phyloP scores from a whole-genome alignment of 1,140 invertebrate genomes.

The Araneus ventricosus region DNA sequence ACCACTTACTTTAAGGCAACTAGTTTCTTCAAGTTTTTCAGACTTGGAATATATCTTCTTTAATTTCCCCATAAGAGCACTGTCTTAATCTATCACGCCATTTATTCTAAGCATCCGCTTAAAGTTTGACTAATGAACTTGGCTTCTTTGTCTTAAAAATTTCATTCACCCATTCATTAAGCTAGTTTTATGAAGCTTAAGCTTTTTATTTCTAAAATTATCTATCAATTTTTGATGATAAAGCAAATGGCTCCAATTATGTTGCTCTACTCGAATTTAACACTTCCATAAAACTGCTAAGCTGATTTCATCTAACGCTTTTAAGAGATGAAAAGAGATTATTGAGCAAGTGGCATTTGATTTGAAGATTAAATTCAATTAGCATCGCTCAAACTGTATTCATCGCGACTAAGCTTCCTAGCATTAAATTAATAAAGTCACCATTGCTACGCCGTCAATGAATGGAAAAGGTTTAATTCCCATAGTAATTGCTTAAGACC shows the following conservation, averaged over 20 bases:
- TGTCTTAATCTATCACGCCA: neutral
- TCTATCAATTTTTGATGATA: too few relatives aligned
- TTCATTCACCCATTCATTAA: neutral
- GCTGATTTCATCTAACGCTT: neutral
- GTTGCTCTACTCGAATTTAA: neutral
- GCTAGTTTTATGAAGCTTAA: neutral
- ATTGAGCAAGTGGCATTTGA: neutral
- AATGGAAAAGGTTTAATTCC: neutral
- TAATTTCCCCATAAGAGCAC: neutral
- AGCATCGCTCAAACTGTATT: neutral
- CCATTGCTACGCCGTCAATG: neutral
- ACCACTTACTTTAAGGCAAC: neutral
- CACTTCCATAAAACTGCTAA: neutral
- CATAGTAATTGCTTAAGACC: neutral
- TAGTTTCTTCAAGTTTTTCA: neutral
- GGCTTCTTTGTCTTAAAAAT: neutral
- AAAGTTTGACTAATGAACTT: neutral
- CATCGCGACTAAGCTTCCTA: neutral
- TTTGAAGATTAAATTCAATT: conserved; percentile 17
- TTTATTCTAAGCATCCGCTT: neutral
- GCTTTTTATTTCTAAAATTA: neutral
- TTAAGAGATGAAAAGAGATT: neutral
- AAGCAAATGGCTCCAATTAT: too few relatives aligned
- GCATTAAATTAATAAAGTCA: neutral
- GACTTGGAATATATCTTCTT: neutral